phyloP scores from a whole-genome alignment of 2,888 invertebrate genomes.

The Folsomia manolachei region DNA sequence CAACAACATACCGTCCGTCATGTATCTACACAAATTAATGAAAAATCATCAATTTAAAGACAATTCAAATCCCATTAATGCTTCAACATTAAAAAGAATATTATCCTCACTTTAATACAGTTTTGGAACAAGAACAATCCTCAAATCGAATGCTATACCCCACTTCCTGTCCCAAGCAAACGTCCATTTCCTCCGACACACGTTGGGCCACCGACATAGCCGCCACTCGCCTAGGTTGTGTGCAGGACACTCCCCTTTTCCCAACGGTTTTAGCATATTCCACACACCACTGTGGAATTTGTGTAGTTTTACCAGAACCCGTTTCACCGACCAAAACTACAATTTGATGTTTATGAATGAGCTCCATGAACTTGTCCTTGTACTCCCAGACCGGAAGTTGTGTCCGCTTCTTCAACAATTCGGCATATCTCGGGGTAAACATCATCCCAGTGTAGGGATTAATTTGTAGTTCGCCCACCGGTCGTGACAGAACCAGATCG shows the following conservation, averaged over 20 bases:
- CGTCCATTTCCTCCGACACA: slow-evolving; percentile 99
- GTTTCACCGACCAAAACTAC: slow-evolving; percentile 98
- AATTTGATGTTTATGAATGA: slow-evolving; percentile 87
- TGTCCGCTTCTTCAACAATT: slow-evolving; percentile 81
- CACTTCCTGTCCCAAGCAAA: slow-evolving; percentile 82
- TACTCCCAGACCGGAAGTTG: slow-evolving; percentile 97
- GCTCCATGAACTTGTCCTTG: slow-evolving; percentile 89
- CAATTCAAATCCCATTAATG: background rate
- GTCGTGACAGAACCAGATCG: too few relatives aligned
- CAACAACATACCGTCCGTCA: slow-evolving; percentile 99
- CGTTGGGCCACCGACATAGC: slow-evolving; percentile 99
- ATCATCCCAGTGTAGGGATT: slow-evolving; percentile 80
- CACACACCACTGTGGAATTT: slow-evolving; percentile 94
- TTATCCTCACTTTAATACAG: slow-evolving; percentile 76
- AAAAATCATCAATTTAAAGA: background rate
- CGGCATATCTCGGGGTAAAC: slow-evolving; percentile 80
- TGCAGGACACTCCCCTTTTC: slow-evolving; percentile 85
- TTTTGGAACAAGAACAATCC: slow-evolving; percentile 92
- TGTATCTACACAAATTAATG: slow-evolving; percentile 67
- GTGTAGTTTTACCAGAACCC: slow-evolving; percentile 99
- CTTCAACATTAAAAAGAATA: slow-evolving; percentile 14
- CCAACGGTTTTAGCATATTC: slow-evolving; percentile 68
- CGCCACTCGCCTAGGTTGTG: slow-evolving; percentile 94
- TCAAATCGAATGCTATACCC: slow-evolving; percentile 98
- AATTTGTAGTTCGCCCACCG: too few relatives aligned